Percentiles rank a stretch among this genome's conserved stretches.
phyloP scores from a whole-genome alignment of 2,888 invertebrate species.

The Thelaira solivaga region DNA sequence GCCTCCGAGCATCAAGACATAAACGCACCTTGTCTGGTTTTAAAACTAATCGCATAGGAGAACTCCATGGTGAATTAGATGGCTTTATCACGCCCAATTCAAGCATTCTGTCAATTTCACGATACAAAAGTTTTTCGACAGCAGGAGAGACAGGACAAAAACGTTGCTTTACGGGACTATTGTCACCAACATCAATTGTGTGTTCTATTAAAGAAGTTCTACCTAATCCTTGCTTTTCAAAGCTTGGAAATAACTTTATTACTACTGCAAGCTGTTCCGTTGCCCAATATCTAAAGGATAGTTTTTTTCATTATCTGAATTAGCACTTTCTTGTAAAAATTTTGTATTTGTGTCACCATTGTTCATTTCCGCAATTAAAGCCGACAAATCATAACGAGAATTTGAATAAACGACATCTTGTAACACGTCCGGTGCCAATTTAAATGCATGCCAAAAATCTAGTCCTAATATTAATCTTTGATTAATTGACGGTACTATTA shows the following conservation, averaged over 20 bases:
- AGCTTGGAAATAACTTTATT: not conserved
- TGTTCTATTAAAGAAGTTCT: not conserved
- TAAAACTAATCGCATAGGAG: slow-evolving; percentile 57
- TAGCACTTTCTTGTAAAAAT: no score
- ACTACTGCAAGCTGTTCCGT: not conserved
- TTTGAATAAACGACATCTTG: no score
- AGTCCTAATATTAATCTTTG: no score
- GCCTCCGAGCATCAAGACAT: slow-evolving; percentile 41
- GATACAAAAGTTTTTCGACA: not conserved
- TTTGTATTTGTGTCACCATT: no score
- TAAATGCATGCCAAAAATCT: no score
- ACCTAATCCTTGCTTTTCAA: slow-evolving; percentile 3
- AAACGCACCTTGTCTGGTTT: slow-evolving; percentile 42
- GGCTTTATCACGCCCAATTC: slow-evolving; percentile 67
- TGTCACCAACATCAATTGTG: not conserved
- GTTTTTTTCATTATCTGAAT: no score
- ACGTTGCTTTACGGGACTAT: not conserved
- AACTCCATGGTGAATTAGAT: slow-evolving; percentile 68
- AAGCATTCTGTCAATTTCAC: not conserved
- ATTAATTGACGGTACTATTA: no score
- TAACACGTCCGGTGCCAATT: no score
- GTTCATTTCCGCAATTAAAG: no score
- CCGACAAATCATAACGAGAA: no score
- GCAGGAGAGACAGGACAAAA: not conserved
- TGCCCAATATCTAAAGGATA: no score